Evolutionary conservation across 2,888 invertebrate species (phyloP).

Genomic region (Tiphia femorata): DNA sequence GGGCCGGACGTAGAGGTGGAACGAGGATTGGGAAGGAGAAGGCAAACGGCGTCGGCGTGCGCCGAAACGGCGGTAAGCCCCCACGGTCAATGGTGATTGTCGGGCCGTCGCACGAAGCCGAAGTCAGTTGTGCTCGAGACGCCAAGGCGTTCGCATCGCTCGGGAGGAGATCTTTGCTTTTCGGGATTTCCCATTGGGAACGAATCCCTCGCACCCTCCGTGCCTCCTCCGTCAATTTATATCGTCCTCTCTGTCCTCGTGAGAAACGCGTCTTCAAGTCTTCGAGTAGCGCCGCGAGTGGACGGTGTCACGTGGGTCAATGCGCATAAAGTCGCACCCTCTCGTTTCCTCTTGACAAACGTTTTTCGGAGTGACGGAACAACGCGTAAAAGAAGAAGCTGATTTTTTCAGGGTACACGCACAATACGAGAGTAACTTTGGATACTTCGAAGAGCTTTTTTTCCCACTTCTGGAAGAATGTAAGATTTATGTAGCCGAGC

Average conservation of each 20-base stretch:
- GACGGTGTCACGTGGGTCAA: slow-evolving; percentile 9
- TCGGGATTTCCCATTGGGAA: slow-evolving; percentile 1
- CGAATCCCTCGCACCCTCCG: background rate
- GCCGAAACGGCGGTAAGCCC: too few species aligned
- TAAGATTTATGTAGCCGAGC: too few species aligned
- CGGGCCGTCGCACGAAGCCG: slow-evolving; percentile 29
- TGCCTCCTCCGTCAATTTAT: background rate
- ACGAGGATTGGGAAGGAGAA: too few species aligned
- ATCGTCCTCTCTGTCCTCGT: slow-evolving; percentile 21
- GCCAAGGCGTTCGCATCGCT: slow-evolving; percentile 45
- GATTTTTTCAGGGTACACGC: too few species aligned
- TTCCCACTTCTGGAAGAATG: too few species aligned
- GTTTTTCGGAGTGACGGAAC: background rate
- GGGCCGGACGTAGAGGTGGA: too few species aligned
- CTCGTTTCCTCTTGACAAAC: background rate
- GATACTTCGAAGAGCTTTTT: background rate
- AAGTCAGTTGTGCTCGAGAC: slow-evolving; percentile 57
- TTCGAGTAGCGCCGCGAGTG: slow-evolving; percentile 1
- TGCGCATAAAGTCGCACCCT: background rate
- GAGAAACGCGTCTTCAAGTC: background rate
- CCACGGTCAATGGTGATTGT: slow-evolving; percentile 57
- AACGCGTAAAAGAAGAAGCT: background rate
- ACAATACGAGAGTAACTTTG: too few species aligned
- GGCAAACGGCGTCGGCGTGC: too few species aligned
- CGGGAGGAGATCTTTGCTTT: background rate